Evolutionary conservation across 2,888 invertebrate genomes (phyloP).

Genomic region (Alitta virens): DNA sequence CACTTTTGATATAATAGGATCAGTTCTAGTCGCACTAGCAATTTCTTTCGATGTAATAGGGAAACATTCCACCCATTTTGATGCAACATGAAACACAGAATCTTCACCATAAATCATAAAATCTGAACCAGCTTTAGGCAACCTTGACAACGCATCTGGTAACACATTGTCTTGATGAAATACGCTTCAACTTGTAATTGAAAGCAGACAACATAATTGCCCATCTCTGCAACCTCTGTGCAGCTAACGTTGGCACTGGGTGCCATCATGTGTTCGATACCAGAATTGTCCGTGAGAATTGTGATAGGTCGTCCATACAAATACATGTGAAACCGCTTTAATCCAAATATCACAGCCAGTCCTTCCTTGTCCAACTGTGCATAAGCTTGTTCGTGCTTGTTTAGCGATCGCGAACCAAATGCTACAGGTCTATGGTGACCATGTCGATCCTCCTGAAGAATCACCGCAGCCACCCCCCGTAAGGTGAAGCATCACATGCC

Average conservation of each 20-base stretch:
- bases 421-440: neutral
- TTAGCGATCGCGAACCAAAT: too few relatives aligned
- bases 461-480: neutral
- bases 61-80: too few relatives aligned
- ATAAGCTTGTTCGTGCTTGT: too few relatives aligned
- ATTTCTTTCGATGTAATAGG: too few relatives aligned
- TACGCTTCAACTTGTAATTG: neutral
- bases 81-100: too few relatives aligned
- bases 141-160: neutral
- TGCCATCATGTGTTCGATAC: neutral
- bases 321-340: neutral
- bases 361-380: neutral
- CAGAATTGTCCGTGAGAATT: neutral
- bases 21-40: too few relatives aligned
- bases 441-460: neutral
- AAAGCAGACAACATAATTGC: neutral
- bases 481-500: conserved; percentile 4
- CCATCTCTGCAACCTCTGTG: neutral
- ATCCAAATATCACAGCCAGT: neutral
- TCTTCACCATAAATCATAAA: too few relatives aligned
- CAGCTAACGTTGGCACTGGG: neutral
- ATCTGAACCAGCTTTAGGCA: neutral
- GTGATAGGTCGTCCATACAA: neutral
- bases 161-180: neutral
- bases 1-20: too few relatives aligned